Evolutionary conservation across 2,888 invertebrate genomes (phyloP), one percentile per base, ranked within the genome.

Genomic region (Synergus japonicus): DNA sequence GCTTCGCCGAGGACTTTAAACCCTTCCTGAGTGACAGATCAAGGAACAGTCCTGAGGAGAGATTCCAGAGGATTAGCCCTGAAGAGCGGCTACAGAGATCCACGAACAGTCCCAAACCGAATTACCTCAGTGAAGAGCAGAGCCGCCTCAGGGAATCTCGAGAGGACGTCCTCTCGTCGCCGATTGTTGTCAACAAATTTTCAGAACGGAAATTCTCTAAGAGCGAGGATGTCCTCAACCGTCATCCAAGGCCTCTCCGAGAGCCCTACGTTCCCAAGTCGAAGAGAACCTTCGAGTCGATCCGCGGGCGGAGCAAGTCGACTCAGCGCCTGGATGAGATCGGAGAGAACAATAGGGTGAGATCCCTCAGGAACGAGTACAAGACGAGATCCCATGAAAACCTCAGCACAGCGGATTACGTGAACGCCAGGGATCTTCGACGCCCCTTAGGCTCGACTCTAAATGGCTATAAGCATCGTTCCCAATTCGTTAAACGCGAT

Each of bases 381-480:
- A 88, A 86, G 10, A 90, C 90, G 65, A 86, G 92, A 46, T 92
- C 92, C 3, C 89, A 91, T 82, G 92, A 91, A 83, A 91, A 91
- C 49, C 81, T 92, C 2, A 89, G 88, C 76, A 83, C 84, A 43
- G 88, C 84, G n/a, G 90, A 89, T 73, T 91, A 91, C 82, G 85
- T 87, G 0, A 91, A 90, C 77, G 86, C 88, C 87, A 91, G 85
- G 88, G 92, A 86, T 91, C 92, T 89, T 85, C 92, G 80, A 65
- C 87, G 86, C 7, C 83, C 90, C 0, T 78, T 82, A 0, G 84
- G 84, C 65, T 84, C 87, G 1, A 78, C 81, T 15, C 77, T 85
- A 15, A 87, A 86, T n/a, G 87, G 84, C 0, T 85, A 88, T 37
- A 88, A 88, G 10, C 88, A 88, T 18, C 82, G 87, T 10, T 85